Percentiles rank a stretch among this genome's conserved stretches.
phyloP scores from a whole-genome alignment of 2,888 invertebrate species.

The Smittia sp. region DNA sequence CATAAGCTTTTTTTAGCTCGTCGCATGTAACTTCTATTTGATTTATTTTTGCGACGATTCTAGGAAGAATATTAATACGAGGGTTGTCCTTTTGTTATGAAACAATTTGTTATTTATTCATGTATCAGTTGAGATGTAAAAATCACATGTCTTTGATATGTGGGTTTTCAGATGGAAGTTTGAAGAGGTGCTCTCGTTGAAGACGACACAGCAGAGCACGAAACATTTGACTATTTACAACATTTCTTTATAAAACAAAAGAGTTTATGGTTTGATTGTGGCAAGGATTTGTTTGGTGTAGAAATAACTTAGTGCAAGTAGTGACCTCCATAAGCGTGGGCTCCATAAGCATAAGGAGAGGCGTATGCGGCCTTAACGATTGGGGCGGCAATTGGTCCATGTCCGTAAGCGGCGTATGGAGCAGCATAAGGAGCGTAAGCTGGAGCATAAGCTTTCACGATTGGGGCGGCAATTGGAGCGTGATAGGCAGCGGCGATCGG shows the following conservation, averaged over 20 bases:
- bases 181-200: conserved; percentile 12
- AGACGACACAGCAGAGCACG: neutral
- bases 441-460: neutral
- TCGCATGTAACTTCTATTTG: no score
- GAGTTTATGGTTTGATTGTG: neutral
- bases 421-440: conserved; percentile 19
- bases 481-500: conserved; percentile 1
- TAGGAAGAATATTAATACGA: neutral
- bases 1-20: no score
- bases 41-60: no score
- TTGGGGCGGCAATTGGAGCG: conserved; percentile 22
- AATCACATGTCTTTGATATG: conserved; percentile 36
- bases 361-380: conserved; percentile 17
- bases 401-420: neutral
- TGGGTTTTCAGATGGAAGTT: neutral
- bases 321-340: neutral
- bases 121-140: conserved; percentile 34
- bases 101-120: conserved; percentile 17
- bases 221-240: conserved; percentile 24
- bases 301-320: neutral
- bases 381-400: conserved; percentile 5
- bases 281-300: neutral
- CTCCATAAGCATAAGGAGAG: conserved; percentile 11
- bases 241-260: neutral
- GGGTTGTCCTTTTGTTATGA: neutral